phyloP scores from a whole-genome alignment of 1,140 invertebrate species.

The Amyelois transitella region DNA sequence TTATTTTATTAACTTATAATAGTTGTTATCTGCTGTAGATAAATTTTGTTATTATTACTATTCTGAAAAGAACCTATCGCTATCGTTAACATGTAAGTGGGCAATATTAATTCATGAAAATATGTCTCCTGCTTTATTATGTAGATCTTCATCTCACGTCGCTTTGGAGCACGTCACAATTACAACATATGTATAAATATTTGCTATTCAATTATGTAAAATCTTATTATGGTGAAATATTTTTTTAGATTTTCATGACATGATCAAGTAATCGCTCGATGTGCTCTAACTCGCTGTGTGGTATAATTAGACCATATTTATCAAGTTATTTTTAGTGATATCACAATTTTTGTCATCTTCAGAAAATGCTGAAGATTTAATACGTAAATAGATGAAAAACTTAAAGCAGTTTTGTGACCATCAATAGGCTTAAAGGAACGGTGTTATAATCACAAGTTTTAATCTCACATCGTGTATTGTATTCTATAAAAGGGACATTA shows the following conservation, averaged over 20 bases:
- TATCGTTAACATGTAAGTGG: slow-evolving; percentile 43
- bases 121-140: slow-evolving; percentile 62
- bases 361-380: neutral
- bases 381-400: neutral
- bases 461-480: neutral
- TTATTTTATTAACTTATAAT: slow-evolving; percentile 4
- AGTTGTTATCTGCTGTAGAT: neutral
- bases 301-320: slow-evolving; percentile 4
- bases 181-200: neutral
- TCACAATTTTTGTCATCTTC: slow-evolving; percentile 1
- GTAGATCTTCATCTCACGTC: slow-evolving; percentile 7
- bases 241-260: neutral
- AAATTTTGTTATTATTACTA: neutral
- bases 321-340: slow-evolving; percentile 11
- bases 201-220: neutral
- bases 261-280: neutral
- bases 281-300: slow-evolving; percentile 7
- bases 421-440: slow-evolving; percentile 8
- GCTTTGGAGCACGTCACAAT: slow-evolving; percentile 4
- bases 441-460: neutral
- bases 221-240: neutral
- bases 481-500: neutral
- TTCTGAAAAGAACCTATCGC: neutral
- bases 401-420: slow-evolving; percentile 7
- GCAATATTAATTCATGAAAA: slow-evolving; percentile 67